Evolutionary conservation across 2,888 invertebrate species (phyloP).

Genomic region (Ormyrus pomaceus): DNA sequence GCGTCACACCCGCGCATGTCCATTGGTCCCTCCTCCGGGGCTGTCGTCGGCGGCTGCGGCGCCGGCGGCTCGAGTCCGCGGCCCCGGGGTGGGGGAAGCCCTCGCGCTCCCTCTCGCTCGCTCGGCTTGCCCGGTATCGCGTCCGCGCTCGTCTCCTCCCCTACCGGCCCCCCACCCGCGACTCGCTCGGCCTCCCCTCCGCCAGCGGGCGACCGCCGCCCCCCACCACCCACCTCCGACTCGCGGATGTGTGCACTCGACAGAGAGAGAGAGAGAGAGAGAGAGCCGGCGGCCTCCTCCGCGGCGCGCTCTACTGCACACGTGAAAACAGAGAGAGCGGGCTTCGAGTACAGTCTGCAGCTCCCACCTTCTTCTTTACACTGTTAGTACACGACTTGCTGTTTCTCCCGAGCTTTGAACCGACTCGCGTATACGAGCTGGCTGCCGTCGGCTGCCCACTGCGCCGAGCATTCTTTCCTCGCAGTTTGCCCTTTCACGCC

Average conservation of each 20-base stretch:
- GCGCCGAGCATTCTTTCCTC: neutral
- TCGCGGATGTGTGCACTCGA: neutral
- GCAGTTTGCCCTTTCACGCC: no score
- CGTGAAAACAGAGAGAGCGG: constrained; percentile 32
- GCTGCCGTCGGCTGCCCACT: constrained; percentile 25
- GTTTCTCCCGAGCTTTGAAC: neutral
- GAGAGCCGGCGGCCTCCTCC: constrained; percentile 53
- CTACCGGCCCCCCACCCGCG: constrained; percentile 28
- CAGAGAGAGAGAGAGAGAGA: neutral
- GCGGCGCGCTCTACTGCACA: constrained; percentile 34
- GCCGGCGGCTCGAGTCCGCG: constrained; percentile 13
- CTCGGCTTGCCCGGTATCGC: constrained; percentile 65
- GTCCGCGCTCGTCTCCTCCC: constrained; percentile 61
- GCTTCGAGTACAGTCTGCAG: neutral
- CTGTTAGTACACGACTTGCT: neutral
- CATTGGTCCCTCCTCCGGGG: constrained; percentile 76
- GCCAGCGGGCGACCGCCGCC: neutral
- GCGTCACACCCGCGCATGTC: constrained; percentile 77
- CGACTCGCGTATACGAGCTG: constrained; percentile 3
- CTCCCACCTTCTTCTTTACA: constrained; percentile 6
- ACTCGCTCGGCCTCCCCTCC: constrained; percentile 3
- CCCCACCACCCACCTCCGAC: neutral
- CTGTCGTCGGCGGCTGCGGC: constrained; percentile 44
- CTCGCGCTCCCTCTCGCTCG: constrained; percentile 50
- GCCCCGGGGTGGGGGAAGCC: neutral